Percentiles rank a stretch among this genome's conserved stretches.
phyloP scores from a whole-genome alignment of 2,888 invertebrate species.

The Trachelus troglodyta region DNA sequence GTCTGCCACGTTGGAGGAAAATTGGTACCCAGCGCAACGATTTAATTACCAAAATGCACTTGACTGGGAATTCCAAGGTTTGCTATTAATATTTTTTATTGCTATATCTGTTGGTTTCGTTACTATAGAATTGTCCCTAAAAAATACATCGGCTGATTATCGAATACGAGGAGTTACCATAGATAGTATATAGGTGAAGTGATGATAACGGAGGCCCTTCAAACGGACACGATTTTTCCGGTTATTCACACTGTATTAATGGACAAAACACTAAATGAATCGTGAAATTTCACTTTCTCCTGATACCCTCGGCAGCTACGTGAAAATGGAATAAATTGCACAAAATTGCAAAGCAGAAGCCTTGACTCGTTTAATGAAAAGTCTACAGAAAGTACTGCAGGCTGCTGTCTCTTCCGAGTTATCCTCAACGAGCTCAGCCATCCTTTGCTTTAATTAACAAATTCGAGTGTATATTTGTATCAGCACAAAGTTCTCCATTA shows the following conservation, averaged over 20 bases:
- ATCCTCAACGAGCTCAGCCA: conserved; percentile 19
- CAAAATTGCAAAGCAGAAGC: conserved; percentile 34
- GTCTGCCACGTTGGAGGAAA: not conserved
- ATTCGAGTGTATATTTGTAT: conserved; percentile 21
- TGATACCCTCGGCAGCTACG: conserved; percentile 9
- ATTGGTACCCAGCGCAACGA: not conserved
- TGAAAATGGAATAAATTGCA: conserved; percentile 43
- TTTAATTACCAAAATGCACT: not conserved
- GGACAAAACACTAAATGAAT: conserved; percentile 55
- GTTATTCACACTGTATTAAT: conserved; percentile 48
- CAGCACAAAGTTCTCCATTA: not conserved
- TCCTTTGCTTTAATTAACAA: conserved; percentile 48
- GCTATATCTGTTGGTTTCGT: not conserved
- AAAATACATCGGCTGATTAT: not conserved
- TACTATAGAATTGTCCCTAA: not conserved
- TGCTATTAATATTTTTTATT: not conserved
- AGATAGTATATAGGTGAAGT: not conserved
- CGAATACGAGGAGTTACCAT: not conserved
- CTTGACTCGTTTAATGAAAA: conserved; percentile 48
- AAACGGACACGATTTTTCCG: conserved; percentile 39
- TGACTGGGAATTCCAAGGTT: not conserved
- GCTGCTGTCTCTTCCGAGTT: not conserved
- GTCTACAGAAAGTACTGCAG: conserved; percentile 33
- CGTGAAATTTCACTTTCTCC: conserved; percentile 48
- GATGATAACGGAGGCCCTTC: conserved; percentile 17